These are phyloP conservation scores for Philotrypesis tridentata DNA, from an alignment of 1,140 invertebrate genomes.

Conservation along the genomic window DNA sequence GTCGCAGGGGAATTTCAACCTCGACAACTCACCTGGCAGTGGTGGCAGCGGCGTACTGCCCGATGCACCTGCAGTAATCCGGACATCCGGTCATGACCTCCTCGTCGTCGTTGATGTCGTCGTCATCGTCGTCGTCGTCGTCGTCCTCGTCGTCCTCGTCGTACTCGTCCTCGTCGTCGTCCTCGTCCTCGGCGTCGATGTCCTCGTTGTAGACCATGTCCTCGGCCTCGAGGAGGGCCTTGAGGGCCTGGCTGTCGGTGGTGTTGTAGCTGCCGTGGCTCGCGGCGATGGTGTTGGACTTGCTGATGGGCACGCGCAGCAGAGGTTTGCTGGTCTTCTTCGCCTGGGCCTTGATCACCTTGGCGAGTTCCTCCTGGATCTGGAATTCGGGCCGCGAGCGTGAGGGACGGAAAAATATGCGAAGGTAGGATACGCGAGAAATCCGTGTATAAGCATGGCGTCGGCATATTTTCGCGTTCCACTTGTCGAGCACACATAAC, in stretches of 20 bases:
- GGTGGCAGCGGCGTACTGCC: constrained; percentile 69
- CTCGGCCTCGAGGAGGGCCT: constrained; percentile 62
- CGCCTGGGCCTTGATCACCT: constrained; percentile 63
- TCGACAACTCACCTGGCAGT: constrained; percentile 65
- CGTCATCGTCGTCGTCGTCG: constrained; percentile 62
- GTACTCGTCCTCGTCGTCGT: constrained; percentile 60
- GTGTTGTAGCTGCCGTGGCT: constrained; percentile 43
- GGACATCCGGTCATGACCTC: constrained; percentile 62
- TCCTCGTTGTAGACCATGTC: constrained; percentile 56
- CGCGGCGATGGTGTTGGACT: constrained; percentile 32
- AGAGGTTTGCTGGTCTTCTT: constrained; percentile 34
- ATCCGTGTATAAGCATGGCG: background rate
- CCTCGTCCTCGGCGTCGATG: constrained; percentile 55
- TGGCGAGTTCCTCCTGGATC: constrained; percentile 64
- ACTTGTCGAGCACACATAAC: no score
- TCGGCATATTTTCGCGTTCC: background rate
- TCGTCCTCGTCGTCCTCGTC: constrained; percentile 61
- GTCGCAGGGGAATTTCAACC: background rate
- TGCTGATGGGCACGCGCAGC: constrained; percentile 22
- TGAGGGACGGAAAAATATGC: no score
- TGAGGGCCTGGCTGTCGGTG: constrained; percentile 52
- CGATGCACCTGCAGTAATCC: constrained; percentile 65
- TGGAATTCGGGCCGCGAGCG: constrained; percentile 37
- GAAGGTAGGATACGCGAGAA: background rate
- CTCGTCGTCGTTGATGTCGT: constrained; percentile 63